phyloP scores from a whole-genome alignment of 2,888 invertebrate species.

The Hirtodrosophila trivittata region DNA sequence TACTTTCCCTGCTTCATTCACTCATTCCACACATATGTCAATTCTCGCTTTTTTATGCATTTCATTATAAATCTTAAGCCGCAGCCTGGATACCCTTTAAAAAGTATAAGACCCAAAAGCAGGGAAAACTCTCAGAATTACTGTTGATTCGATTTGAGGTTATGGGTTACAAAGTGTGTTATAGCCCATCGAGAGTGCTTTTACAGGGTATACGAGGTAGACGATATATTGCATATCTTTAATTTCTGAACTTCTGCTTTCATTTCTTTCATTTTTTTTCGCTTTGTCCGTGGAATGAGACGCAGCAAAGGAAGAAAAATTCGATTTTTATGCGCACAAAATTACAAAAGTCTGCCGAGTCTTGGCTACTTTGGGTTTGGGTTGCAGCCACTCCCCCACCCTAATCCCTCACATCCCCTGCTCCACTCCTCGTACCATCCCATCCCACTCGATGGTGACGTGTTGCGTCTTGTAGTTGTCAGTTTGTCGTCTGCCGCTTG shows the following conservation, averaged over 20 bases:
- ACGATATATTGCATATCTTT: slow-evolving; percentile 9
- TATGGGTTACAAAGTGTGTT: too few relatives aligned
- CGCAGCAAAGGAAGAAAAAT: slow-evolving; percentile 51
- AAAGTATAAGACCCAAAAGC: too few relatives aligned
- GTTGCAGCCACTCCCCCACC: slow-evolving; percentile 12
- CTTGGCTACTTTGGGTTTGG: slow-evolving; percentile 16
- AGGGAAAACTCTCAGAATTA: too few relatives aligned
- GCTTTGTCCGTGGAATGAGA: not conserved
- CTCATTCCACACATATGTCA: too few relatives aligned
- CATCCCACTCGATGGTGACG: slow-evolving; percentile 17
- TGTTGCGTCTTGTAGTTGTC: slow-evolving; percentile 59
- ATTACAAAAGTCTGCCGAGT: slow-evolving; percentile 59
- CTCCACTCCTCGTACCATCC: not conserved
- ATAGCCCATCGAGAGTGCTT: too few relatives aligned
- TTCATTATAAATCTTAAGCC: too few relatives aligned
- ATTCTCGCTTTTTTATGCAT: too few relatives aligned
- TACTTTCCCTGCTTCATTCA: too few relatives aligned
- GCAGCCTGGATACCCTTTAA: too few relatives aligned
- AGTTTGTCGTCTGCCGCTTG: slow-evolving; percentile 14
- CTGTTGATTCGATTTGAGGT: too few relatives aligned
- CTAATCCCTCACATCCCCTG: not conserved
- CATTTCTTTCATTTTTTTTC: slow-evolving; percentile 3
- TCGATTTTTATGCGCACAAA: slow-evolving; percentile 68
- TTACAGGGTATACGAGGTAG: too few relatives aligned
- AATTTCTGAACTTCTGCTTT: slow-evolving; percentile 14